These are phyloP conservation scores for Heliconius congener DNA, from an alignment of 1,140 invertebrate genomes.

Conservation along the genomic window DNA sequence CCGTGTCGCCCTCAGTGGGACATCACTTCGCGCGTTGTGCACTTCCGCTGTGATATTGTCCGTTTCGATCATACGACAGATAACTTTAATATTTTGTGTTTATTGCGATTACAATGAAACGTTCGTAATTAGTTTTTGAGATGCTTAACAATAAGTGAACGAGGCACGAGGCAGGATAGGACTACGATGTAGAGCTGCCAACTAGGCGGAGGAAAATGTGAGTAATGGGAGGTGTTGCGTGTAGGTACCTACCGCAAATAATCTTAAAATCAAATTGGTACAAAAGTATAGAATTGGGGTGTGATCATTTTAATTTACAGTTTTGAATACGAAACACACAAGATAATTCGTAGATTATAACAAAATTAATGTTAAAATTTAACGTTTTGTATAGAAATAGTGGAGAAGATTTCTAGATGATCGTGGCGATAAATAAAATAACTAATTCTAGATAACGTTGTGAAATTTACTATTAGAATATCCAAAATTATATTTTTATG, in stretches of 20 bases:
- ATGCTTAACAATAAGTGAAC: conserved; percentile 53
- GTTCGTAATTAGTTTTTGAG: conserved; percentile 41
- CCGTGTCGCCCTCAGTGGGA: conserved; percentile 63
- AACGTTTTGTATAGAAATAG: no score
- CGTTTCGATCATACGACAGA: conserved; percentile 21
- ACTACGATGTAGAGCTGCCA: conserved; percentile 75
- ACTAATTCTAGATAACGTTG: no score
- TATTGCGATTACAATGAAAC: conserved; percentile 48
- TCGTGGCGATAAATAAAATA: no score
- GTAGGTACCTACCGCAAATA: background rate
- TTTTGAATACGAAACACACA: no score
- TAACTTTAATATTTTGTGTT: conserved; percentile 29
- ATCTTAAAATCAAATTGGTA: background rate
- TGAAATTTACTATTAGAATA: no score
- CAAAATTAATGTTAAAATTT: no score
- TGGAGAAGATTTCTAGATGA: no score
- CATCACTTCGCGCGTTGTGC: conserved; percentile 59
- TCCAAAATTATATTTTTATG: no score
- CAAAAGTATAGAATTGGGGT: no score
- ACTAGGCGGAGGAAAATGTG: conserved; percentile 72
- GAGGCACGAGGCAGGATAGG: conserved; percentile 47
- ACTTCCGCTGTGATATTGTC: conserved; percentile 55
- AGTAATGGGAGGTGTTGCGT: conserved; percentile 32
- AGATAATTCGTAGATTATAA: no score
- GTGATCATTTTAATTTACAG: no score